A percentile compares a stretch with the other conserved stretches of the same genome.
phyloP scores from a whole-genome alignment of 1,140 invertebrate species.

The Diabrotica virgifera region DNA sequence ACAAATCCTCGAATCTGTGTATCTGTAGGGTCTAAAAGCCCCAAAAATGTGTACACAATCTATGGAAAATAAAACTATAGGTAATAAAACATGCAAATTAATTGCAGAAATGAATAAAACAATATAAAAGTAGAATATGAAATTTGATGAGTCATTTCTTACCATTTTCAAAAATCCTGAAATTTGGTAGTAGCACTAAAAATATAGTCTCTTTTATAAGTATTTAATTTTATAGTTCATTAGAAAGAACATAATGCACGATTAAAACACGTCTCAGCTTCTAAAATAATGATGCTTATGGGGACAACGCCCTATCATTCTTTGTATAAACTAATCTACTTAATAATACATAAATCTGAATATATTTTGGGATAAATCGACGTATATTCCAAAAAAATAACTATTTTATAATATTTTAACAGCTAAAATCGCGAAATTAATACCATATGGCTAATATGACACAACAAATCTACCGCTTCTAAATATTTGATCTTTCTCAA shows the following conservation, averaged over 20 bases:
- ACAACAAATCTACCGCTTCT: too few relatives aligned
- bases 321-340: not conserved
- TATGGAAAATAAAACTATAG: too few relatives aligned
- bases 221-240: not conserved
- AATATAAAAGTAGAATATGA: too few relatives aligned
- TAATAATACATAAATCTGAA: too few relatives aligned
- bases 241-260: not conserved
- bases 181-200: not conserved
- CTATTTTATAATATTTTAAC: not conserved
- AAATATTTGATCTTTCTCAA: too few relatives aligned
- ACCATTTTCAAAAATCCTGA: slow-evolving; percentile 1
- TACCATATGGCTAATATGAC: too few relatives aligned
- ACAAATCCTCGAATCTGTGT: too few relatives aligned
- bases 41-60: too few relatives aligned
- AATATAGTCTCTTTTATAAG: not conserved
- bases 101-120: too few relatives aligned
- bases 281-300: not conserved
- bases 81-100: too few relatives aligned
- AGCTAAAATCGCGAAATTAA: not conserved
- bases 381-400: not conserved
- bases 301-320: not conserved
- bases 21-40: too few relatives aligned
- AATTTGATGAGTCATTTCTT: not conserved
- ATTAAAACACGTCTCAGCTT: not conserved
- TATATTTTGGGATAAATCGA: not conserved